Conservation (phyloP, 2,888 invertebrate genomes). For the Lasioglossum malachurum region DNA sequence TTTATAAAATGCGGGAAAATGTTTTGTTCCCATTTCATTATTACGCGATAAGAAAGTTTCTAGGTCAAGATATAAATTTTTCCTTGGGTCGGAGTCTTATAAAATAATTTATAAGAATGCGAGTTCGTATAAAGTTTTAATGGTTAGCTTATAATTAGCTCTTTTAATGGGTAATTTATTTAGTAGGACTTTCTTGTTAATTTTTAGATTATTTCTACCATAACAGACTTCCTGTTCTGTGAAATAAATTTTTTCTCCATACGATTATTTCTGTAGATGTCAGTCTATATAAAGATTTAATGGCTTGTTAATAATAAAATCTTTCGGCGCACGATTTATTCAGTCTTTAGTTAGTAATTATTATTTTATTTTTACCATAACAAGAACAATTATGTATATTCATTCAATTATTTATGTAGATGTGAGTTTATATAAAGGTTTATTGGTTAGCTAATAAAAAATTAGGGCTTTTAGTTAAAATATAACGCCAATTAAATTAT, state of each 20-base stretch:
- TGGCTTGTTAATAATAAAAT: too few relatives aligned
- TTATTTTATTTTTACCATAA: too few relatives aligned
- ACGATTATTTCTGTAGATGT: neutral
- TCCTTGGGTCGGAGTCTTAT: neutral
- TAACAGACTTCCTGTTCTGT: neutral
- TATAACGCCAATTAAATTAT: too few relatives aligned
- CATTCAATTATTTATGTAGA: too few relatives aligned
- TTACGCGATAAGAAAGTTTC: neutral
- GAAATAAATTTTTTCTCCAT: neutral
- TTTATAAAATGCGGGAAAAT: neutral
- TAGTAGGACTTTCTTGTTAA: neutral
- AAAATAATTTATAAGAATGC: neutral
- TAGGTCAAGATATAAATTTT: neutral
- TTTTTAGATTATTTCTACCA: neutral
- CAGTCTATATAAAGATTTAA: neutral
- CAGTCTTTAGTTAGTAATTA: too few relatives aligned
- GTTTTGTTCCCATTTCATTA: neutral
- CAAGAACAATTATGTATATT: too few relatives aligned
- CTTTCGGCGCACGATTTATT: too few relatives aligned
- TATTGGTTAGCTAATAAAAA: too few relatives aligned
- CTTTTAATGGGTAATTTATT: neutral
- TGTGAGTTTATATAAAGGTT: too few relatives aligned
- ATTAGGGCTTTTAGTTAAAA: too few relatives aligned
- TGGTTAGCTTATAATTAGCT: conserved; percentile 6
- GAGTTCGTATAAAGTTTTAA: neutral